A percentile compares a stretch with the other conserved stretches of the same genome.
Conservation (phyloP, 2,113 vertebrate genomes). For the Andinoacara biseriatus region DNA sequence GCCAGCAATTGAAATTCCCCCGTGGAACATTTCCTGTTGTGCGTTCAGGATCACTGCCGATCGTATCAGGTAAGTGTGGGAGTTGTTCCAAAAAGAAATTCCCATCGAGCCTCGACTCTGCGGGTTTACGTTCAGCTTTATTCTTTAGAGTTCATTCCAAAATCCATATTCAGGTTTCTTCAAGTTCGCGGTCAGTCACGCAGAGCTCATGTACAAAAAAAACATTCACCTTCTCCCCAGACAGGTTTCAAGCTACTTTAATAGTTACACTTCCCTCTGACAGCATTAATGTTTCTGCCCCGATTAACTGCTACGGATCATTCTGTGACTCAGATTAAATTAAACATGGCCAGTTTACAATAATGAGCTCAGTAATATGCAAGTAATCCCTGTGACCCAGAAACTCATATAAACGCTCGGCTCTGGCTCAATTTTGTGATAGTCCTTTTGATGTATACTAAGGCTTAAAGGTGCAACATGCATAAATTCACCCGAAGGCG, state of each 20-base stretch:
- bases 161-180: too few species aligned
- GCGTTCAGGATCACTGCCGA: background rate
- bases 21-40: background rate
- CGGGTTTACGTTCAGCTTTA: background rate
- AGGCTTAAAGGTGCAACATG: too few species aligned
- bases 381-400: background rate
- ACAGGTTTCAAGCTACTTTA: background rate
- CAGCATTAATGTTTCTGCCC: background rate
- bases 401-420: background rate
- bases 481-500: too few species aligned
- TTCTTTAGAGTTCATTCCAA: background rate
- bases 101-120: background rate
- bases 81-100: background rate
- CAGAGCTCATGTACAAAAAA: too few species aligned
- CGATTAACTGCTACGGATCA: background rate
- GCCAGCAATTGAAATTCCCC: background rate
- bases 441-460: too few species aligned
- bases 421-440: background rate
- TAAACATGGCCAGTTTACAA: background rate
- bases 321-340: background rate
- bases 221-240: background rate
- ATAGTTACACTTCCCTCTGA: background rate
- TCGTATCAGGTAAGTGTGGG: background rate
- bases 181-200: too few species aligned
- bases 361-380: background rate